A percentile compares a stretch with the other conserved stretches of the same genome.
Evolutionary conservation across 92 coral and sea anemone species (phyloP).

Genomic region (Phenganax stokvisi): DNA sequence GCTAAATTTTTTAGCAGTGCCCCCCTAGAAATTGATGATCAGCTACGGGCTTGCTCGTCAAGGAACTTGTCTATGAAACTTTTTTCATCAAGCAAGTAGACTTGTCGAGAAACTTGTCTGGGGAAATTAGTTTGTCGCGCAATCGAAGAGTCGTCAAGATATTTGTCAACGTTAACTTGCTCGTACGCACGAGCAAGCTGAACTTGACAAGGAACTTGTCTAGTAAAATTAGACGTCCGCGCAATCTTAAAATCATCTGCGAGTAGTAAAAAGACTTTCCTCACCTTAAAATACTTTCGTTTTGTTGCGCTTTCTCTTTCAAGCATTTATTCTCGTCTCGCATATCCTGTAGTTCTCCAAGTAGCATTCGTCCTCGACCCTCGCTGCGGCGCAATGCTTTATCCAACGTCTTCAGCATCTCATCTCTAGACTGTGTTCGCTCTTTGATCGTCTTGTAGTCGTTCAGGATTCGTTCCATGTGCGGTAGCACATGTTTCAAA

Average conservation of each 20-base stretch:
- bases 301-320: conserved; percentile 32
- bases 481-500: conserved; percentile 26
- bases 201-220: no score
- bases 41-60: no score
- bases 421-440: conserved; percentile 35
- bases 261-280: neutral
- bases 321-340: conserved; percentile 35
- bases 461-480: conserved; percentile 18
- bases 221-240: neutral
- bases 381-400: conserved; percentile 30
- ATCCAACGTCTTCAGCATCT: conserved; percentile 36
- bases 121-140: no score
- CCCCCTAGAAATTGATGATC: no score
- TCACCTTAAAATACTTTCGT: conserved; percentile 40
- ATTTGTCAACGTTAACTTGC: no score
- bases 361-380: conserved; percentile 5
- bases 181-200: no score
- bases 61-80: no score
- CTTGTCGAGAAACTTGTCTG: no score
- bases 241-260: neutral
- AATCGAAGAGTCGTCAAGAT: no score
- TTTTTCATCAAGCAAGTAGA: no score
- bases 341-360: conserved; percentile 21
- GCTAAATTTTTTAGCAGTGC: no score
- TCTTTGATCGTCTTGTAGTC: conserved; percentile 31